These are phyloP conservation scores for Abrostola triplasia DNA, from an alignment of 2,888 invertebrate genomes.

Conservation along the genomic window DNA sequence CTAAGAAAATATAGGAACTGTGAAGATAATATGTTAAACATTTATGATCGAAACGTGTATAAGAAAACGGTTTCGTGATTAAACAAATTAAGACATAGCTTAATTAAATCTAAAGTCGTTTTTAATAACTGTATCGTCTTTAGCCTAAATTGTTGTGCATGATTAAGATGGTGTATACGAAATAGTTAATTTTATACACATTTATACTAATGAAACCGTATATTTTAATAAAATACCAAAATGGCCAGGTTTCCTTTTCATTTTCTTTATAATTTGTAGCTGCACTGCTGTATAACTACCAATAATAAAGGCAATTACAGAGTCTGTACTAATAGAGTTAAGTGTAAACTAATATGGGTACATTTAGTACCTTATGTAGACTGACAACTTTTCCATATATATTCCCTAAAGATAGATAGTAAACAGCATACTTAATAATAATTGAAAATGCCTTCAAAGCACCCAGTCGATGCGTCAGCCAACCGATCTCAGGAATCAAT, in stretches of 20 bases:
- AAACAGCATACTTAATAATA: slow-evolving; percentile 13
- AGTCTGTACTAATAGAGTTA: no score
- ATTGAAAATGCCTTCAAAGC: slow-evolving; percentile 21
- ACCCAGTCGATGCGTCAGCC: slow-evolving; percentile 50
- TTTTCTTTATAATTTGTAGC: no score
- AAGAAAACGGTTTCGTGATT: slow-evolving; percentile 43
- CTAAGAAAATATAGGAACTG: slow-evolving; percentile 10
- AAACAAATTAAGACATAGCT: slow-evolving; percentile 38
- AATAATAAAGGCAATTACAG: no score
- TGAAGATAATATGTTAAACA: slow-evolving; percentile 11
- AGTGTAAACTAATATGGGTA: no score
- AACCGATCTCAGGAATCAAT: slow-evolving; percentile 46
- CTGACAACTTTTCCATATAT: neutral
- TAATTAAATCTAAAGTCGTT: slow-evolving; percentile 40
- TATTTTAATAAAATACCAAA: neutral
- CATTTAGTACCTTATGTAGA: neutral
- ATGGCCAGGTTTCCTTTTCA: no score
- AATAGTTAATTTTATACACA: slow-evolving; percentile 26
- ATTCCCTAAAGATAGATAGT: neutral
- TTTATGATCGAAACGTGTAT: slow-evolving; percentile 41
- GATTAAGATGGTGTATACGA: slow-evolving; percentile 20
- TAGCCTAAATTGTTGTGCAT: slow-evolving; percentile 38
- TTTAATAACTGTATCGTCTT: slow-evolving; percentile 51
- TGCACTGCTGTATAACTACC: no score
- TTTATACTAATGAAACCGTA: slow-evolving; percentile 20